A percentile compares a stretch with the other conserved stretches of the same genome.
Evolutionary conservation across 2,888 invertebrate genomes (phyloP).

Genomic region (Chydorus sphaericus): DNA sequence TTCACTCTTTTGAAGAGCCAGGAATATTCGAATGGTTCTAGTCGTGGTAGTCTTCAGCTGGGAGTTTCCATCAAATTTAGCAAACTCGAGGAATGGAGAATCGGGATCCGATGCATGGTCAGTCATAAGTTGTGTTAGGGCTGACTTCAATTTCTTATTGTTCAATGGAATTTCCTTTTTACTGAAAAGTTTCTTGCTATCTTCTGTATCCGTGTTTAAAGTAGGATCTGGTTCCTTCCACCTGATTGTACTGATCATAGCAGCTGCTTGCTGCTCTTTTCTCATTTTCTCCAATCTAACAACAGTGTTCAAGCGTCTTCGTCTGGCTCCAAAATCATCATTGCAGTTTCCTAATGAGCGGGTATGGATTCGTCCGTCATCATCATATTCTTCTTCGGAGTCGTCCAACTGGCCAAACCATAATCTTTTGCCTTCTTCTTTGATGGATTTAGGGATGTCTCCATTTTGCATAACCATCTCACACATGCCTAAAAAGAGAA

Average conservation of each 20-base stretch:
- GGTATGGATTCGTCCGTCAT: slow-evolving; percentile 19
- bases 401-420: slow-evolving; percentile 64
- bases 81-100: slow-evolving; percentile 78
- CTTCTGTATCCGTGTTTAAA: slow-evolving; percentile 30
- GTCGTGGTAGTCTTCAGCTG: slow-evolving; percentile 57
- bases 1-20: slow-evolving; percentile 69
- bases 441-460: slow-evolving; percentile 50
- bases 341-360: slow-evolving; percentile 4
- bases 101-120: slow-evolving; percentile 60
- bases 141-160: slow-evolving; percentile 36
- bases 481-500: slow-evolving; percentile 48
- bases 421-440: slow-evolving; percentile 40
- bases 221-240: slow-evolving; percentile 16
- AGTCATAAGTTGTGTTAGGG: slow-evolving; percentile 57
- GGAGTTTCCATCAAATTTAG: slow-evolving; percentile 76
- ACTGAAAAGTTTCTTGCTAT: slow-evolving; percentile 39
- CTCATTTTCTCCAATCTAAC: slow-evolving; percentile 78
- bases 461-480: slow-evolving; percentile 81
- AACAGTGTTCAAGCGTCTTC: slow-evolving; percentile 73
- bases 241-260: slow-evolving; percentile 18
- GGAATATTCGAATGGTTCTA: slow-evolving; percentile 75
- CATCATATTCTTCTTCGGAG: slow-evolving; percentile 50
- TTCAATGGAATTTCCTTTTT: slow-evolving; percentile 36
- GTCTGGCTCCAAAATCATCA: slow-evolving; percentile 34
- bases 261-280: slow-evolving; percentile 50